Percentiles rank a stretch among this genome's conserved stretches.
Conservation (phyloP, 2,888 invertebrate genomes). For the Dusona sp. region DNA sequence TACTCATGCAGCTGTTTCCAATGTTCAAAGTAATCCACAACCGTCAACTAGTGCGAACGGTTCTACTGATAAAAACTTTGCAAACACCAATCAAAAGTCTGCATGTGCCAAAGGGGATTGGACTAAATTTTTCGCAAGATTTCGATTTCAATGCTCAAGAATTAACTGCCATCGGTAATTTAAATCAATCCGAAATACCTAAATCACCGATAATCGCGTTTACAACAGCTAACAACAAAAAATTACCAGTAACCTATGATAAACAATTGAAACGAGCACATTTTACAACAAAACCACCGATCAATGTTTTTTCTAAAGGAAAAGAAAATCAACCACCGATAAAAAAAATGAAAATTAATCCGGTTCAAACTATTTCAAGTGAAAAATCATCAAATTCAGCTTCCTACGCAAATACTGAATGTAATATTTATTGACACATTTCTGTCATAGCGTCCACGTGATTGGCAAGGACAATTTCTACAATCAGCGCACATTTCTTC, state of each 20-base stretch:
- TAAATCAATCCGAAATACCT: slow-evolving; percentile 36
- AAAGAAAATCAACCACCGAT: slow-evolving; percentile 33
- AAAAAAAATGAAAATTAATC: slow-evolving; percentile 22
- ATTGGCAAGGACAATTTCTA: neutral
- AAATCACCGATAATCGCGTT: slow-evolving; percentile 27
- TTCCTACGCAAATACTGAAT: neutral
- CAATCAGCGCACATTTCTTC: neutral
- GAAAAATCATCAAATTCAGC: neutral
- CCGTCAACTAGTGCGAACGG: neutral
- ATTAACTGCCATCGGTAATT: slow-evolving; percentile 34
- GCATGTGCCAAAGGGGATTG: neutral
- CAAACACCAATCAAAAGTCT: neutral
- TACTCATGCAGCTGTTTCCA: neutral
- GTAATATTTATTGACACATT: too few species aligned
- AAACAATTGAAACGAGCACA: neutral
- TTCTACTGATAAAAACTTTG: neutral
- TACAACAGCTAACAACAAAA: slow-evolving; percentile 47
- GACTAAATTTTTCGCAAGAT: neutral
- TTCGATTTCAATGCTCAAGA: slow-evolving; percentile 4
- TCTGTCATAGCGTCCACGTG: neutral
- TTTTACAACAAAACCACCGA: slow-evolving; percentile 29
- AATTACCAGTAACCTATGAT: slow-evolving; percentile 21
- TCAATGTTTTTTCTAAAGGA: slow-evolving; percentile 26
- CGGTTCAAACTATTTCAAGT: slow-evolving; percentile 18
- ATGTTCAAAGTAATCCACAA: neutral